These are phyloP conservation scores for Romanogobio albipinnatus DNA, from an alignment of 2,113 vertebrate species.

Conservation along the genomic window DNA sequence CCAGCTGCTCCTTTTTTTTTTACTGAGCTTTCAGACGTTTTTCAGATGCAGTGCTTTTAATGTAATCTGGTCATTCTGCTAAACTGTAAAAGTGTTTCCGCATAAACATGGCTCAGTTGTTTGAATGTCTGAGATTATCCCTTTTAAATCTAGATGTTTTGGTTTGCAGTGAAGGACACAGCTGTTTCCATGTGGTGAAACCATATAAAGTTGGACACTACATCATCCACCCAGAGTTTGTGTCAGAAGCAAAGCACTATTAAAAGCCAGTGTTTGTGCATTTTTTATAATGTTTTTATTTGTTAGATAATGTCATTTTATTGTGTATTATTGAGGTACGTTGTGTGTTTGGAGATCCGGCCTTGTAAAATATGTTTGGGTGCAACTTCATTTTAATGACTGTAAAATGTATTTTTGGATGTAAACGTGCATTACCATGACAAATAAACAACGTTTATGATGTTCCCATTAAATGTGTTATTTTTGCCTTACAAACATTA, in stretches of 20 bases:
- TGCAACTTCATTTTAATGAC: conserved; percentile 11
- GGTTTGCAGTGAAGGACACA: conserved; percentile 70
- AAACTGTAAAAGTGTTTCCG: neutral
- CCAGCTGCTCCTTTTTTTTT: too few relatives aligned
- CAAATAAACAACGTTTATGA: conserved; percentile 18
- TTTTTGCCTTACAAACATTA: neutral
- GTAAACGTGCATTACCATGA: neutral
- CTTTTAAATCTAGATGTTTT: conserved; percentile 39
- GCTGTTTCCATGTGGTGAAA: conserved; percentile 78
- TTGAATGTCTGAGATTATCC: conserved; percentile 28
- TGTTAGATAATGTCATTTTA: neutral
- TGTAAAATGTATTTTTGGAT: neutral
- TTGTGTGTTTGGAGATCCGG: conserved; percentile 1
- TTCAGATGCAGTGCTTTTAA: neutral
- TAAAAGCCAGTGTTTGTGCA: neutral
- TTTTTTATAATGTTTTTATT: neutral
- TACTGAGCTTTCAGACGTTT: too few relatives aligned
- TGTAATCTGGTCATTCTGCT: neutral
- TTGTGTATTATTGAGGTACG: neutral
- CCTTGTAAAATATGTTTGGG: neutral
- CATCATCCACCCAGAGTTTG: conserved; percentile 78
- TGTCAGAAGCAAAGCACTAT: conserved; percentile 68
- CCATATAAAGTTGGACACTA: conserved; percentile 72
- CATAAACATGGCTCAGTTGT: neutral
- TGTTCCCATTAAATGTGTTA: conserved; percentile 1